phyloP scores from a whole-genome alignment of 2,113 vertebrate genomes.

The Conger conger region DNA sequence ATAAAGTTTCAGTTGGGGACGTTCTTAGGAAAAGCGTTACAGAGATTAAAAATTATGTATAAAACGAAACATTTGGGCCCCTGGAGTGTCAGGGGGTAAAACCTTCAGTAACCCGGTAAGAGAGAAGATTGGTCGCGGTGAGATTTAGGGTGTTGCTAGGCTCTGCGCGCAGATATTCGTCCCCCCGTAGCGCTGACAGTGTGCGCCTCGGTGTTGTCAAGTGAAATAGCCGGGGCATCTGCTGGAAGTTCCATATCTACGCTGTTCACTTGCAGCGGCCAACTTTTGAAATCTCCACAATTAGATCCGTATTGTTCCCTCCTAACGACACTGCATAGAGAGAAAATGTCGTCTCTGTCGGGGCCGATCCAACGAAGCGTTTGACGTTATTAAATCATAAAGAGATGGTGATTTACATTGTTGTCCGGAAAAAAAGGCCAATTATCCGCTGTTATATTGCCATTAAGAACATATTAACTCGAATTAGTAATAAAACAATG shows the following conservation, averaged over 20 bases:
- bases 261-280: conserved; percentile 81
- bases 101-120: conserved; percentile 50
- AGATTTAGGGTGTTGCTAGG: conserved; percentile 77
- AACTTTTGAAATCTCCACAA: conserved; percentile 83
- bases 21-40: not conserved
- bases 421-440: conserved; percentile 83
- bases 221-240: conserved; percentile 63
- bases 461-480: conserved; percentile 94
- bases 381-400: conserved; percentile 98
- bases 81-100: conserved; percentile 49
- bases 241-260: conserved; percentile 74
- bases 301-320: conserved; percentile 82
- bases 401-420: conserved; percentile 93
- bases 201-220: conserved; percentile 37
- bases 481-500: conserved; percentile 90
- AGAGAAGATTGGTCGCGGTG: conserved; percentile 59
- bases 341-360: conserved; percentile 81
- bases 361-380: conserved; percentile 87
- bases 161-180: conserved; percentile 59
- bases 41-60: not conserved
- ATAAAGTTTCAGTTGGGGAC: not conserved
- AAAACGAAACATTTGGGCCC: not conserved
- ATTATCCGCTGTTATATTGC: conserved; percentile 89
- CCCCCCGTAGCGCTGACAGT: conserved; percentile 48
- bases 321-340: conserved; percentile 73